These are phyloP conservation scores for Vesta saturnalis DNA, from an alignment of 2,888 invertebrate species.

Conservation along the genomic window DNA sequence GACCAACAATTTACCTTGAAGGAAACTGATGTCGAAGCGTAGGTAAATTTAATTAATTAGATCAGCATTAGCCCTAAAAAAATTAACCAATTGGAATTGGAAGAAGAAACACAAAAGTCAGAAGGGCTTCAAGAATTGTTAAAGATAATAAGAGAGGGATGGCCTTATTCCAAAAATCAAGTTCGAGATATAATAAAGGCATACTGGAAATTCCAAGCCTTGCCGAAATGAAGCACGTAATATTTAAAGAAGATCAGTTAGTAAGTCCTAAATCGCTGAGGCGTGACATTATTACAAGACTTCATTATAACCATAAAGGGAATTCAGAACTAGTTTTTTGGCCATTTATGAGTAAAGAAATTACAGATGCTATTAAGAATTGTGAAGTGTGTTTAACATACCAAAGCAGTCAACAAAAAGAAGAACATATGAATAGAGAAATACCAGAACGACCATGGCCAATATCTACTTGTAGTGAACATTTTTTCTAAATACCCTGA, in stretches of 20 bases:
- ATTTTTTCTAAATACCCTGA: background rate
- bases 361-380: too few species aligned
- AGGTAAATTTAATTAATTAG: constrained; percentile 25
- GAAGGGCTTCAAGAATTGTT: constrained; percentile 20
- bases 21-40: constrained; percentile 19
- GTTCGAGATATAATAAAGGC: background rate
- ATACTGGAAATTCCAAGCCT: constrained; percentile 15
- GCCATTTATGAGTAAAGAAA: background rate
- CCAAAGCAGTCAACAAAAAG: background rate
- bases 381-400: background rate
- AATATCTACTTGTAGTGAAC: background rate
- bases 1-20: constrained; percentile 24
- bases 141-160: constrained; percentile 29
- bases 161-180: constrained; percentile 37
- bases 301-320: too few species aligned
- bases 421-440: constrained; percentile 1
- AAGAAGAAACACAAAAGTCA: constrained; percentile 22
- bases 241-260: background rate
- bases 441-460: background rate
- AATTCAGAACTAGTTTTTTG: background rate
- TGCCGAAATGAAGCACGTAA: background rate
- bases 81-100: constrained; percentile 26
- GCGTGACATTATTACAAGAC: background rate
- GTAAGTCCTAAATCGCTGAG: background rate
- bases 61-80: constrained; percentile 23